Percentiles rank a stretch among this genome's conserved stretches.
Evolutionary conservation across 1,140 invertebrate genomes (phyloP).

Genomic region (Drosophila kikkawai): DNA sequence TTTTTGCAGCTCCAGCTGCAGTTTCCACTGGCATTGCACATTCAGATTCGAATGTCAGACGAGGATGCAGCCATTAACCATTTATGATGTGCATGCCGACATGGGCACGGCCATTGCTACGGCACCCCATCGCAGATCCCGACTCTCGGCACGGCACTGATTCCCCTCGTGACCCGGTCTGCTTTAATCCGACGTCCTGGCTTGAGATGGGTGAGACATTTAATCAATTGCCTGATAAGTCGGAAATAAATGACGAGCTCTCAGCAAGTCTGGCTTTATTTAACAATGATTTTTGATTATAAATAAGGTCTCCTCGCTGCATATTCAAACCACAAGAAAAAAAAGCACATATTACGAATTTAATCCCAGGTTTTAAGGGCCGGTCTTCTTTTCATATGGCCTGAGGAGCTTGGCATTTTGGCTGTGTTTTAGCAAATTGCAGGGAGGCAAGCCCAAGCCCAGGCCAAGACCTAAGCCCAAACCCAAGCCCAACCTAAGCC

Average conservation of each 20-base stretch:
- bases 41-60: slow-evolving; percentile 11
- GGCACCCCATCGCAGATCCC: slow-evolving; percentile 6
- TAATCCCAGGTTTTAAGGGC: slow-evolving; percentile 21
- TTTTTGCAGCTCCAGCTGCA: slow-evolving; percentile 30
- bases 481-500: slow-evolving; percentile 22
- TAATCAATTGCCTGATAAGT: slow-evolving; percentile 54
- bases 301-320: background rate
- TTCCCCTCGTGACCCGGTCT: slow-evolving; percentile 41
- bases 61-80: slow-evolving; percentile 63
- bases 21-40: slow-evolving; percentile 16
- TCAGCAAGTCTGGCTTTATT: slow-evolving; percentile 20
- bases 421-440: slow-evolving; percentile 64
- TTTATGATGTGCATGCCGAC: slow-evolving; percentile 71
- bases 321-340: background rate
- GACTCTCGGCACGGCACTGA: slow-evolving; percentile 14
- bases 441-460: slow-evolving; percentile 44
- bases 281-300: slow-evolving; percentile 4
- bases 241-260: slow-evolving; percentile 38
- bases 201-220: slow-evolving; percentile 48
- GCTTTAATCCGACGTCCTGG: slow-evolving; percentile 50
- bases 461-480: slow-evolving; percentile 14
- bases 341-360: slow-evolving; percentile 3
- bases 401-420: slow-evolving; percentile 32
- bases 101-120: slow-evolving; percentile 35
- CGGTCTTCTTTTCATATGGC: slow-evolving; percentile 22